Base-by-base conservation (phyloP, 2,888 invertebrate species). In the Thecocarcelia acutangulata region DNA sequence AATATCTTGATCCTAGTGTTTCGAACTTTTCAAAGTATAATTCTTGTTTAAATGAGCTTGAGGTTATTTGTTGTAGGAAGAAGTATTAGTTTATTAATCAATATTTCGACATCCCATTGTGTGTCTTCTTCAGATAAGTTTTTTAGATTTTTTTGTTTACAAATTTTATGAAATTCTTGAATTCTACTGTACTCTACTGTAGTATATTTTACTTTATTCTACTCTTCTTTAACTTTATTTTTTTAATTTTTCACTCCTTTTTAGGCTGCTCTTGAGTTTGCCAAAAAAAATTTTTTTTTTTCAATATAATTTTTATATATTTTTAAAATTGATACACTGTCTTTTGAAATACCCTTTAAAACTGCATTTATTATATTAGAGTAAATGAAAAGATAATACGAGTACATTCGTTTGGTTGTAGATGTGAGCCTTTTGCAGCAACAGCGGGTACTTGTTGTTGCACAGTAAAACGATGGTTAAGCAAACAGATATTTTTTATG, bases 401-500 rank as follows among this genome's bases (percentile, higher is more conserved):
- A 24, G 12, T 61, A 54, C 0, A n/a, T 64, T 37, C 40, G 42
- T 33, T 2, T 40, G 19, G 19, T 24, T 58, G 42, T 33, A n/a
- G 1, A 1, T 37, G 21, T 46, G 17, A 12, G 11, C 6, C n/a
- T 40, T 12, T 17, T 50, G 56, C 66, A 58, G 33, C 33, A 48
- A 24, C 12, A n/a, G 13, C 8, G 15, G 46, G 42, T 11, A 46
- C 19, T 52, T 19, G 28, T 15, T 21, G 54, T 19, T 40, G 24
- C 15, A 19, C 17, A 17, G 28, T 33, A 68, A 52, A 42, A 40
- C 28, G 37, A 69, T 61, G n/a, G 64, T 70, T 58, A 72, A 70
- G 42, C 64, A 70, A 77, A 64, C 70, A 77, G 37, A 70, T 19
- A 63, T 54, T 44, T 69, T 50, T 66, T 54, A 44, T 74, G 66